Base-by-base conservation (phyloP, 2,113 vertebrate species). In the Campylomormyrus numenius region DNA sequence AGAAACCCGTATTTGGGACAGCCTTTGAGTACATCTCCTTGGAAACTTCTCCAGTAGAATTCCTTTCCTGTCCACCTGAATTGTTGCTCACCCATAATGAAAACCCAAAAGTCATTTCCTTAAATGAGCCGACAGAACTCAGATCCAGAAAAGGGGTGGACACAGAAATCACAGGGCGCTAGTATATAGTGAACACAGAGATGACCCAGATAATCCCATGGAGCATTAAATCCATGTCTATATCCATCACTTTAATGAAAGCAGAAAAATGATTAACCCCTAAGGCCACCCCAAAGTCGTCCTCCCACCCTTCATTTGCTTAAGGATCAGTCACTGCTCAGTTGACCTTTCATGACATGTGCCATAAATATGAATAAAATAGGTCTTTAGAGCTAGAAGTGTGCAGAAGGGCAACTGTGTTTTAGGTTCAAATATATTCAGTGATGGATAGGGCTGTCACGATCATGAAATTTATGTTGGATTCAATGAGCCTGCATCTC, bases 1-100 rank as follows among this genome's bases (percentile, higher is more conserved):
- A 46, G 89, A 84, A 93, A 50, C 8, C 1, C 17, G 86, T 42
- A 52, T 88, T 90, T 88, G 89, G 90, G 90, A 90, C 87, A 89
- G 85, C 90, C 49, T 84, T 46, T 24, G 45, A 45, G 52, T 66
- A 90, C 48, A 49, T 10, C 62, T 46, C 39, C 31, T 52, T 80
- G 39, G 42, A 49, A 86, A 49, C 62, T 27, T 88, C 52, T 24
- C 53, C 70, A 52, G 45, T 90, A 58, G 85, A 50, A 17, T 35
- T 56, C 39, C 83, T 70, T 88, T 84, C 85, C 83, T 21, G 50
- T 52, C 80, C 89, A 90, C 91, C 90, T 88, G 90, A 39, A 56
- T 87, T 83, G 27, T 85, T 83, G 70, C 46, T 49, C n/a, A 35
- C 19, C 88, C 70, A 11, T 45, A 31, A 80, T 35, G 35, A 85